These are phyloP conservation scores for Hedychridium roseum DNA, from an alignment of 2,888 invertebrate species.

Conservation along the genomic window DNA sequence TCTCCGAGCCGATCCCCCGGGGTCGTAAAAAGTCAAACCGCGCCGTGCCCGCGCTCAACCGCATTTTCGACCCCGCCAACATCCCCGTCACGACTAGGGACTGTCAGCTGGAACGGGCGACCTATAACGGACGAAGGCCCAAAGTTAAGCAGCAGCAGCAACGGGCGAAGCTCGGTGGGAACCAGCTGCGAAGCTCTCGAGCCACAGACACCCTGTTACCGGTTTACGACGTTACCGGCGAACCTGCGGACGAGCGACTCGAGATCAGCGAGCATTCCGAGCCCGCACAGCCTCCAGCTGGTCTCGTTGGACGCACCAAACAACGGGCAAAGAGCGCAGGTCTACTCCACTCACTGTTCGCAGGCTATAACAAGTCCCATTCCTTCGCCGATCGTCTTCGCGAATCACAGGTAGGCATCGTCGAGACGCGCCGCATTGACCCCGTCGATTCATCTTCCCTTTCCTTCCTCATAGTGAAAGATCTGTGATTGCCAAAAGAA, in stretches of 20 bases:
- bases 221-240: constrained; percentile 28
- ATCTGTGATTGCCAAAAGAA: too few species aligned
- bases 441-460: too few species aligned
- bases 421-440: constrained; percentile 30
- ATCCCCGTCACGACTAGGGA: constrained; percentile 32
- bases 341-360: constrained; percentile 54
- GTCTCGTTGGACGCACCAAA: constrained; percentile 24
- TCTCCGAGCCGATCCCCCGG: constrained; percentile 35
- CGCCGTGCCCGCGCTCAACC: constrained; percentile 45
- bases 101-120: constrained; percentile 34
- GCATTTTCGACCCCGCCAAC: constrained; percentile 37
- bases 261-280: constrained; percentile 24
- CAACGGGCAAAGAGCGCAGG: constrained; percentile 30
- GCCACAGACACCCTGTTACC: constrained; percentile 33
- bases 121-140: constrained; percentile 33
- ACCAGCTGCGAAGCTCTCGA: constrained; percentile 26
- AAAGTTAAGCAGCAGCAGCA: constrained; percentile 16
- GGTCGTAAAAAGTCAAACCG: constrained; percentile 42
- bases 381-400: constrained; percentile 47
- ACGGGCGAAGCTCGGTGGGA: constrained; percentile 29
- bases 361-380: constrained; percentile 57
- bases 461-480: too few species aligned
- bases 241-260: constrained; percentile 25
- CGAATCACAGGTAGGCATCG: constrained; percentile 31
- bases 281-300: constrained; percentile 28